These are phyloP conservation scores for Neosilurus mollespiculum DNA, from an alignment of 2,797 vertebrate genomes.

Conservation along the genomic window DNA sequence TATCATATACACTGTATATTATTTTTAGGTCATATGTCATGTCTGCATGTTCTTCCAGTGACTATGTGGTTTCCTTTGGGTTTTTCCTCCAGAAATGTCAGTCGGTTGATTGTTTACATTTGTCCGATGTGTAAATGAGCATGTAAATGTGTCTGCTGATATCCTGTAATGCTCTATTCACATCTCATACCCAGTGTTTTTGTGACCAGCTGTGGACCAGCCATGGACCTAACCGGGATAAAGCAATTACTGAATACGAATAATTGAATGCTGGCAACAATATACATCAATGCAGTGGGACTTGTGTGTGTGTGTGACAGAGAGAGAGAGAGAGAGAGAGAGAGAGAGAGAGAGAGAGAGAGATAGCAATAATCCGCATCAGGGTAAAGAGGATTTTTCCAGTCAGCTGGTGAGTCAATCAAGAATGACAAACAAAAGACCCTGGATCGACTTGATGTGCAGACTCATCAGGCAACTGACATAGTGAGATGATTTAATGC, in stretches of 20 bases:
- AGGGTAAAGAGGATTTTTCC: constrained; percentile 19
- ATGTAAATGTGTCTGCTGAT: background rate
- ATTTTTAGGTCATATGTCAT: background rate
- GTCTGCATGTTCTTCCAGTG: background rate
- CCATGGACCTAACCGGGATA: background rate
- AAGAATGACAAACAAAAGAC: constrained; percentile 47
- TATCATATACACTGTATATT: background rate
- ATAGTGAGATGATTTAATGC: constrained; percentile 61
- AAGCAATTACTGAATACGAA: background rate
- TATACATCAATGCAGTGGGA: background rate
- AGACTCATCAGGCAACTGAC: constrained; percentile 63
- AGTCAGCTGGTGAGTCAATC: constrained; percentile 40
- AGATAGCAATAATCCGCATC: constrained; percentile 20
- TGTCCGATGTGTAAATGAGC: background rate
- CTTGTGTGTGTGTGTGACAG: constrained; percentile 1
- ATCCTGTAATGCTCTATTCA: background rate
- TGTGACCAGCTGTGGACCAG: background rate
- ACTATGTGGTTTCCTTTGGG: background rate
- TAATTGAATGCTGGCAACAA: background rate
- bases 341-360: background rate
- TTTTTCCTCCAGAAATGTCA: background rate
- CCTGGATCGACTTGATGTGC: constrained; percentile 54
- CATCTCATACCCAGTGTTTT: background rate
- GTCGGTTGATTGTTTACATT: background rate
- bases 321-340: constrained; percentile 1